These are phyloP conservation scores for Acrocephalus kingi DNA, from an alignment of 2,113 vertebrate species.

Conservation along the genomic window DNA sequence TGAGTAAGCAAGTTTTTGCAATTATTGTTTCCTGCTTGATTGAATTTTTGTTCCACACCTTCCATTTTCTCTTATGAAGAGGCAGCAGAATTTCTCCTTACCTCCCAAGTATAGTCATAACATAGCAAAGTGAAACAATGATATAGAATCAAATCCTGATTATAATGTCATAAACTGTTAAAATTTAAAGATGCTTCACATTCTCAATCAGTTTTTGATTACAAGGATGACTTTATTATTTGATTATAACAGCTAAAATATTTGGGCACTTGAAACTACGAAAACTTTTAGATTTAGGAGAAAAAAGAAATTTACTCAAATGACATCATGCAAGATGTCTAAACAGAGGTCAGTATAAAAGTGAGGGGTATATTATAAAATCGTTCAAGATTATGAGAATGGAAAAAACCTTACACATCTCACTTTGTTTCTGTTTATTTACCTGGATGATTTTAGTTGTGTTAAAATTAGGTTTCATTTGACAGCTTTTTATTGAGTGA, in stretches of 20 bases:
- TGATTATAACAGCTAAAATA: conserved; percentile 14
- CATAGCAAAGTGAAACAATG: not conserved
- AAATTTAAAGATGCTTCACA: not conserved
- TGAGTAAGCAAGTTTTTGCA: conserved; percentile 20
- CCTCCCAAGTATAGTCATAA: not conserved
- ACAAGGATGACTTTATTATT: not conserved
- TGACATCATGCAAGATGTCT: not conserved
- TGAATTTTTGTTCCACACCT: conserved; percentile 29
- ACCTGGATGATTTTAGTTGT: not conserved
- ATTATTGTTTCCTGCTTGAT: conserved; percentile 54
- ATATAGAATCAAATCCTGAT: not conserved
- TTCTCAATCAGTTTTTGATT: not conserved
- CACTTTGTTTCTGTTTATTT: not conserved
- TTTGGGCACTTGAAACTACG: not conserved
- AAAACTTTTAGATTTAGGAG: not conserved
- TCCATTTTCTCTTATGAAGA: conserved; percentile 35
- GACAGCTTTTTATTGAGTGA: not conserved
- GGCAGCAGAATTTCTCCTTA: conserved; percentile 14
- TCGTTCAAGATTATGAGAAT: not conserved
- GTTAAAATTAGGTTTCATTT: not conserved
- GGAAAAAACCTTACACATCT: not conserved
- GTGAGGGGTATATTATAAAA: not conserved
- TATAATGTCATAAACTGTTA: not conserved
- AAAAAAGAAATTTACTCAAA: not conserved
- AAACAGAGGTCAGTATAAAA: not conserved